Evolutionary conservation across 2,888 invertebrate genomes (phyloP).

Genomic region (Silvanus unidentatus): DNA sequence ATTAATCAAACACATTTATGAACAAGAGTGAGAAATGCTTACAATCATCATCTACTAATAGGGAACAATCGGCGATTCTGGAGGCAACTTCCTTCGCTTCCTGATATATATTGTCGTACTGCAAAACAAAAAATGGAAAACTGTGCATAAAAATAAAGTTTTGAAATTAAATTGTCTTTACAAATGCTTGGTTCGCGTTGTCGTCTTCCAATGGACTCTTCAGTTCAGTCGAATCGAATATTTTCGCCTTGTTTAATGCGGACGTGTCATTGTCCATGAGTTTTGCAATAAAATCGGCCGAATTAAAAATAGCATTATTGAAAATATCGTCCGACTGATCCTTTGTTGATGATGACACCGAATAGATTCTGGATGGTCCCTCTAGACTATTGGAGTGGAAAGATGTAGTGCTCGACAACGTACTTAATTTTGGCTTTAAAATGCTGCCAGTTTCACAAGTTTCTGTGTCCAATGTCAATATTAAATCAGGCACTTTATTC

Average conservation of each 20-base stretch:
- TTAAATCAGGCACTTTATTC: too few species aligned
- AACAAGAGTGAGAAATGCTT: too few species aligned
- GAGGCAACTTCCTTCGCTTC: constrained; percentile 18
- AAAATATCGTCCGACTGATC: constrained; percentile 9
- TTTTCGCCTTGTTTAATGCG: constrained; percentile 4
- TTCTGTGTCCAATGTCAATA: too few species aligned
- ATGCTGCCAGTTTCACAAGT: too few species aligned
- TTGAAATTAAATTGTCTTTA: constrained; percentile 13
- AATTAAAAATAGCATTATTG: constrained; percentile 9
- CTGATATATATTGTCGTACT: constrained; percentile 23
- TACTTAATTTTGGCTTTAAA: too few species aligned
- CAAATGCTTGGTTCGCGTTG: constrained; percentile 15
- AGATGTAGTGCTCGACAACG: too few species aligned
- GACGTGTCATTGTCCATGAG: neutral
- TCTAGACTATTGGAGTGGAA: constrained; percentile 21
- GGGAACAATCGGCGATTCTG: constrained; percentile 19
- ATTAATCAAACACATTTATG: too few species aligned
- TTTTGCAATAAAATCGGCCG: neutral
- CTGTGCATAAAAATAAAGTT: neutral
- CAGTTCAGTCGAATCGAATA: constrained; percentile 8
- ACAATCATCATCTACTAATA: constrained; percentile 17
- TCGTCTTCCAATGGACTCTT: neutral
- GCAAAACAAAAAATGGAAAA: too few species aligned
- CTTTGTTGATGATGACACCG: constrained; percentile 9
- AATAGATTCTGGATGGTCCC: constrained; percentile 21